Percentiles rank a stretch among this genome's conserved stretches.
These are phyloP conservation scores for Toxonevra muliebris DNA, from an alignment of 2,888 invertebrate genomes.

Conservation along the genomic window DNA sequence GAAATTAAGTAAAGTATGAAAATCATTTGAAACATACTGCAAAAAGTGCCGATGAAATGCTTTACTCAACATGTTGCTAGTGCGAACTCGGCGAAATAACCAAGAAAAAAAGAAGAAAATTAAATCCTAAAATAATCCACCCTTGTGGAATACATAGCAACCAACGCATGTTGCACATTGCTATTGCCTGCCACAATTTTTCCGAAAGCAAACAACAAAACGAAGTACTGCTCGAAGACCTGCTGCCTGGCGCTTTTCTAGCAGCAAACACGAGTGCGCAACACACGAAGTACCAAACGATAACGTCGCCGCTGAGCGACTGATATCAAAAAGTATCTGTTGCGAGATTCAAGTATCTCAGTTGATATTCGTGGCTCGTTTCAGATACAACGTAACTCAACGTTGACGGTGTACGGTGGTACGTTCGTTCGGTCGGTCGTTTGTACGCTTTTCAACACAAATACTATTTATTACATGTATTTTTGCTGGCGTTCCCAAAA, in stretches of 20 bases:
- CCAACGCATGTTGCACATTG: no score
- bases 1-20: no score
- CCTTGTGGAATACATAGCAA: no score
- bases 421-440: constrained; percentile 8
- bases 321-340: constrained; percentile 42
- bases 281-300: neutral
- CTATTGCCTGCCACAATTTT: neutral
- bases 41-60: no score
- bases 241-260: neutral
- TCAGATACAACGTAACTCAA: constrained; percentile 41
- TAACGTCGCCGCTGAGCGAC: neutral
- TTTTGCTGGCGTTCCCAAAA: no score
- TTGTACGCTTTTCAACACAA: no score
- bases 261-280: neutral
- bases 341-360: constrained; percentile 48
- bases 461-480: no score
- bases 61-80: no score
- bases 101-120: no score
- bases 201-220: neutral
- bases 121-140: no score
- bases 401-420: constrained; percentile 11
- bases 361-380: constrained; percentile 50
- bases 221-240: neutral
- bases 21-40: no score
- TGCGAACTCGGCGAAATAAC: no score